Evolutionary conservation across 2,888 invertebrate species (phyloP).

Genomic region (Psococerastis gibbosa): DNA sequence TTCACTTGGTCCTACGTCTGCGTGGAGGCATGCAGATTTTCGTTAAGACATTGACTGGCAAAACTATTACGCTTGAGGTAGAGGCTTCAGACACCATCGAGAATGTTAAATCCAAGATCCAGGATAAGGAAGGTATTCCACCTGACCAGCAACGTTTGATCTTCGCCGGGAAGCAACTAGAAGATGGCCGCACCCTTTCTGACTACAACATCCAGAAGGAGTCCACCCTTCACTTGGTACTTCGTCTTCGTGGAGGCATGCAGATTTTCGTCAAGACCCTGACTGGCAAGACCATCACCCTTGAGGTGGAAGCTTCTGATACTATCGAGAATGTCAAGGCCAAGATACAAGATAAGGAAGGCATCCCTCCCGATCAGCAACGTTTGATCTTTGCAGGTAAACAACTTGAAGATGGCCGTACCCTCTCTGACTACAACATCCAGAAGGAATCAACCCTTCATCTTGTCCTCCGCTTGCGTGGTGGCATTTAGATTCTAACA

Average conservation of each 20-base stretch:
- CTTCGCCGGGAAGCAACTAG: conserved; percentile 36
- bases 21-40: conserved; percentile 36
- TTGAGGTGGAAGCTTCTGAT: conserved; percentile 2
- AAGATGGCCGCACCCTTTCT: conserved; percentile 36
- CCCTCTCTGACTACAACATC: conserved; percentile 4
- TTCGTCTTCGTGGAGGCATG: conserved; percentile 5
- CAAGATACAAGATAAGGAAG: conserved; percentile 6
- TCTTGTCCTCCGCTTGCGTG: conserved; percentile 2
- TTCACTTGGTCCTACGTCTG: conserved; percentile 34
- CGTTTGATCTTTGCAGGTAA: conserved; percentile 4
- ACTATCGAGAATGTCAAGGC: conserved; percentile 4
- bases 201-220: conserved; percentile 36
- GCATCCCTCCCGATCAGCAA: conserved; percentile 4
- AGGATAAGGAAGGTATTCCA: conserved; percentile 21
- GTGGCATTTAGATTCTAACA: background rate
- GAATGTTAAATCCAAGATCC: conserved; percentile 29
- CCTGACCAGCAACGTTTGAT: conserved; percentile 30
- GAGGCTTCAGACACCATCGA: conserved; percentile 32
- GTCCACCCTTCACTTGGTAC: conserved; percentile 6
- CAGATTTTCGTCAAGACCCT: conserved; percentile 7
- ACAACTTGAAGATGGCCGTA: conserved; percentile 2
- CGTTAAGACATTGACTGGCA: conserved; percentile 28
- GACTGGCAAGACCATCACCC: conserved; percentile 5
- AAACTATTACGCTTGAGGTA: conserved; percentile 27
- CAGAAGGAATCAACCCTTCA: conserved; percentile 6